Conservation (phyloP, 2,113 vertebrate species). For the Petromus typicus region DNA sequence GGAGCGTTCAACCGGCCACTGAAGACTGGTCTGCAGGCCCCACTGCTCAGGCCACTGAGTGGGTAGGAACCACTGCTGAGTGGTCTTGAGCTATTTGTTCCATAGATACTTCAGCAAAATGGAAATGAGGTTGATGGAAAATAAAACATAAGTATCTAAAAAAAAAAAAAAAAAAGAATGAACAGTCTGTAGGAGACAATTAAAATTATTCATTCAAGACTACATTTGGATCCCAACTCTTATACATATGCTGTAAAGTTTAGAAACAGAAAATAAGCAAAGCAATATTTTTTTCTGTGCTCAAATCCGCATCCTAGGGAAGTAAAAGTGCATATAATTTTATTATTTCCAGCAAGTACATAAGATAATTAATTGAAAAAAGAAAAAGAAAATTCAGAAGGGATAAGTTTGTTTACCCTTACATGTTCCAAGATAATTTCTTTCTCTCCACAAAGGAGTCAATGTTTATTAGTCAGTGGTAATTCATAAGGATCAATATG, state of each 20-base stretch:
- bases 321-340: background rate
- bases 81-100: no score
- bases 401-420: conserved; percentile 36
- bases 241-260: background rate
- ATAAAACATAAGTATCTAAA: no score
- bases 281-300: background rate
- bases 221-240: background rate
- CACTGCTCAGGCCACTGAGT: no score
- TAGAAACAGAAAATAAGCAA: background rate
- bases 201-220: background rate
- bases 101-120: no score
- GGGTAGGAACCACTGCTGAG: no score
- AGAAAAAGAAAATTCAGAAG: conserved; percentile 7
- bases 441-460: background rate
- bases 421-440: background rate
- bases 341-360: background rate
- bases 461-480: background rate
- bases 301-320: background rate
- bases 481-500: conserved; percentile 3
- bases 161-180: background rate
- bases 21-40: no score
- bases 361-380: background rate
- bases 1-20: no score
- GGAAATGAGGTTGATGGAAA: no score
- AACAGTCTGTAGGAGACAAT: accelerated